These are phyloP conservation scores for Eupithecia centaureata DNA, from an alignment of 2,888 invertebrate genomes.

Conservation along the genomic window DNA sequence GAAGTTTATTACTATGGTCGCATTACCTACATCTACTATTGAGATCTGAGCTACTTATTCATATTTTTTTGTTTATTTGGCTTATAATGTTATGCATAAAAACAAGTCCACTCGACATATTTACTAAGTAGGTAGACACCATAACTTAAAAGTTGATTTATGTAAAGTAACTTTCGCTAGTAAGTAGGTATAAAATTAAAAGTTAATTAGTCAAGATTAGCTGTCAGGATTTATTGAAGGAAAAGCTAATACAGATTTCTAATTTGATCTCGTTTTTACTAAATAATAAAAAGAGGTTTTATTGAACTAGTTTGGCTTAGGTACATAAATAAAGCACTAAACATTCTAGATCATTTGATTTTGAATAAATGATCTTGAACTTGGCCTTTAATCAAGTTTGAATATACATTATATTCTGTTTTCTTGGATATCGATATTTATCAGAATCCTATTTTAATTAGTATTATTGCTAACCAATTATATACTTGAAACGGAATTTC, in stretches of 20 bases:
- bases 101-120: neutral
- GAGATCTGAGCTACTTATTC: too few species aligned
- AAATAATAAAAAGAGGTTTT: neutral
- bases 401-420: neutral
- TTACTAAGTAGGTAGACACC: neutral
- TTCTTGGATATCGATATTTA: too few species aligned
- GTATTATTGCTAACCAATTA: neutral
- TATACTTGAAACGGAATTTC: neutral
- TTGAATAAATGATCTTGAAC: too few species aligned
- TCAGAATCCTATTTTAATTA: neutral
- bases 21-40: too few species aligned
- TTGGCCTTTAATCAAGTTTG: neutral
- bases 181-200: too few species aligned
- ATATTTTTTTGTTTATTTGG: neutral
- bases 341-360: neutral
- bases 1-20: too few species aligned
- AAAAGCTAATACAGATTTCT: neutral
- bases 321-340: neutral
- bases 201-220: neutral
- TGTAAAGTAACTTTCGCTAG: neutral
- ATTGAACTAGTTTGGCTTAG: neutral
- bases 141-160: neutral
- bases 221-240: neutral
- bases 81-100: neutral
- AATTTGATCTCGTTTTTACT: neutral